phyloP scores from a whole-genome alignment of 2,113 vertebrate species.

The Anthoscopus minutus region DNA sequence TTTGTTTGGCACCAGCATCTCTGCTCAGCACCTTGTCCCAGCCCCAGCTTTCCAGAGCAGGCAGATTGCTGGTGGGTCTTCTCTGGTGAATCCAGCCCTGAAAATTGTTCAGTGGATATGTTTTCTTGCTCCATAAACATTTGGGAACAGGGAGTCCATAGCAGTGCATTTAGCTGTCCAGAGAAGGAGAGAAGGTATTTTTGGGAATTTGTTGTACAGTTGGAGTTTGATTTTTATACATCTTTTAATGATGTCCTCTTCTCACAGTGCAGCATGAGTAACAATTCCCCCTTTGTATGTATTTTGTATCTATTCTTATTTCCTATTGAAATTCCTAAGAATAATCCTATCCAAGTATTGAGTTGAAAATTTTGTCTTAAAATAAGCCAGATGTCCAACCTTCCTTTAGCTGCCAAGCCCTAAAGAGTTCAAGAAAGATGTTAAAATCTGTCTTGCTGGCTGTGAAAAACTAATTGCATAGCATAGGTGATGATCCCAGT shows the following conservation, averaged over 20 bases:
- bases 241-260: slow-evolving; percentile 18
- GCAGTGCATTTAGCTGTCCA: neutral
- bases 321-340: slow-evolving; percentile 61
- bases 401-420: slow-evolving; percentile 55
- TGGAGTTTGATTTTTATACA: slow-evolving; percentile 29
- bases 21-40: neutral
- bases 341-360: slow-evolving; percentile 54
- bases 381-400: slow-evolving; percentile 68
- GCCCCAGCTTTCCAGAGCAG: neutral
- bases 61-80: neutral
- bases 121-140: neutral
- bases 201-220: neutral
- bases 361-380: slow-evolving; percentile 47
- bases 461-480: slow-evolving; percentile 64
- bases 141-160: neutral
- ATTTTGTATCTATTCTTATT: slow-evolving; percentile 59
- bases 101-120: neutral
- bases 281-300: slow-evolving; percentile 46
- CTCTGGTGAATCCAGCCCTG: neutral
- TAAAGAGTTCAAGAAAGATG: slow-evolving; percentile 60
- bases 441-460: slow-evolving; percentile 64
- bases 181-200: slow-evolving; percentile 7
- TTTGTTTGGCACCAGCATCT: neutral
- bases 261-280: neutral
- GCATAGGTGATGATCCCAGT: slow-evolving; percentile 62